Conservation (phyloP, 2,888 invertebrate species). For the Chromoteleia sp. region DNA sequence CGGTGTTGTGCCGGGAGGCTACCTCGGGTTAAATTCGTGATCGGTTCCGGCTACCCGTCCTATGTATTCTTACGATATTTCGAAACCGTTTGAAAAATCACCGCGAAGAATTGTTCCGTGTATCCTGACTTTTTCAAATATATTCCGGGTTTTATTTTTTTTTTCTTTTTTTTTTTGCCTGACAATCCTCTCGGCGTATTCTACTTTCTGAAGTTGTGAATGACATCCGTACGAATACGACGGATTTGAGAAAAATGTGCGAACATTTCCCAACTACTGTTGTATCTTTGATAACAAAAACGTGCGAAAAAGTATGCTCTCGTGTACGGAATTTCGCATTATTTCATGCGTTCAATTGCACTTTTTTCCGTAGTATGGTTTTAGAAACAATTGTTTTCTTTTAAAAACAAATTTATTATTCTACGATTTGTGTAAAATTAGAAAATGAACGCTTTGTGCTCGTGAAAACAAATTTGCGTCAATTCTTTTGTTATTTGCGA, state of each 20-base stretch:
- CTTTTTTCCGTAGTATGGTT: neutral
- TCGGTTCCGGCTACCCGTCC: no score
- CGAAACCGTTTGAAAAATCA: constrained; percentile 67
- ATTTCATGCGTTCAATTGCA: constrained; percentile 12
- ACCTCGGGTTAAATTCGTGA: no score
- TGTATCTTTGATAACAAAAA: constrained; percentile 35
- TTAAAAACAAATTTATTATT: no score
- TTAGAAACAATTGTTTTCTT: neutral
- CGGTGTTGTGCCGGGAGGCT: no score
- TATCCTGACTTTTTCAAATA: constrained; percentile 49
- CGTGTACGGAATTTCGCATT: constrained; percentile 25
- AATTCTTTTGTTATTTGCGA: no score
- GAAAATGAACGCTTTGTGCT: no score
- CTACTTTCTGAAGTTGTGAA: constrained; percentile 43
- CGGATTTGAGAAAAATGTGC: constrained; percentile 45
- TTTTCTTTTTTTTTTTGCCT: neutral
- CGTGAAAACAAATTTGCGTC: no score
- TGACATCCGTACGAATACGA: constrained; percentile 37
- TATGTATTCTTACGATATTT: constrained; percentile 67
- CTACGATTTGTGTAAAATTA: no score
- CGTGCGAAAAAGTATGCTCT: constrained; percentile 21
- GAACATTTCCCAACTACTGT: constrained; percentile 19
- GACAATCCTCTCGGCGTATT: constrained; percentile 24
- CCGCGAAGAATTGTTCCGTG: constrained; percentile 55
- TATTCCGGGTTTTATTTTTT: constrained; percentile 42